phyloP scores from a whole-genome alignment of 2,797 vertebrate species.

The Yasuhikotakia modesta region DNA sequence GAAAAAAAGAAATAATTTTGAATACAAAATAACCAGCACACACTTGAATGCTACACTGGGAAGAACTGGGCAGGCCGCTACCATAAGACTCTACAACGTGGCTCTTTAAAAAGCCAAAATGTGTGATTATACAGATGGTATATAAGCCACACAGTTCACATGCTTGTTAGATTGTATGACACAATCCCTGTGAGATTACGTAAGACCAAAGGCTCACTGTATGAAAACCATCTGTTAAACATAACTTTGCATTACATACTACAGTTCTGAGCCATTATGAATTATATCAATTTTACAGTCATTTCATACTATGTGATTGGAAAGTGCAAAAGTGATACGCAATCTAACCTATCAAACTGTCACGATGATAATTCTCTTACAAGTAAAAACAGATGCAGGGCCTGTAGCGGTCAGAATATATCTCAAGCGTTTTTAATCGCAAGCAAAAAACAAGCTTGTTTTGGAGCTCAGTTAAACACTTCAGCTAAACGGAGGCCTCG shows the following conservation, averaged over 20 bases:
- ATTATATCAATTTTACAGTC: too few relatives aligned
- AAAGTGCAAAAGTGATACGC: slow-evolving; percentile 12
- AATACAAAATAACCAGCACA: too few relatives aligned
- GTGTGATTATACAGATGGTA: too few relatives aligned
- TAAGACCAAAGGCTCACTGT: background rate
- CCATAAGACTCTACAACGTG: too few relatives aligned
- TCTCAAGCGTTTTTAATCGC: background rate
- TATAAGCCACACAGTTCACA: too few relatives aligned
- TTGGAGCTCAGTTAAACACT: background rate
- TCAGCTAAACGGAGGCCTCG: background rate
- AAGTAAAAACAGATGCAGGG: slow-evolving; percentile 1
- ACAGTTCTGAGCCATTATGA: background rate
- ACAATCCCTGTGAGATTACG: too few relatives aligned
- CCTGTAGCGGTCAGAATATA: background rate
- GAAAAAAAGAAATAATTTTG: too few relatives aligned
- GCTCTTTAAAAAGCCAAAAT: too few relatives aligned
- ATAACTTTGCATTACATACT: background rate
- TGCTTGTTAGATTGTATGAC: too few relatives aligned
- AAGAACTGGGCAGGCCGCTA: too few relatives aligned
- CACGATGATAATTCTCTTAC: slow-evolving; percentile 13
- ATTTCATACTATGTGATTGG: background rate
- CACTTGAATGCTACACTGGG: too few relatives aligned
- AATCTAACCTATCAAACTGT: slow-evolving; percentile 17
- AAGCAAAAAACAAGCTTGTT: background rate
- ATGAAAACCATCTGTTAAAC: slow-evolving; percentile 13